These are phyloP conservation scores for Regulus satrapa DNA, from an alignment of 2,113 vertebrate species.

Conservation along the genomic window DNA sequence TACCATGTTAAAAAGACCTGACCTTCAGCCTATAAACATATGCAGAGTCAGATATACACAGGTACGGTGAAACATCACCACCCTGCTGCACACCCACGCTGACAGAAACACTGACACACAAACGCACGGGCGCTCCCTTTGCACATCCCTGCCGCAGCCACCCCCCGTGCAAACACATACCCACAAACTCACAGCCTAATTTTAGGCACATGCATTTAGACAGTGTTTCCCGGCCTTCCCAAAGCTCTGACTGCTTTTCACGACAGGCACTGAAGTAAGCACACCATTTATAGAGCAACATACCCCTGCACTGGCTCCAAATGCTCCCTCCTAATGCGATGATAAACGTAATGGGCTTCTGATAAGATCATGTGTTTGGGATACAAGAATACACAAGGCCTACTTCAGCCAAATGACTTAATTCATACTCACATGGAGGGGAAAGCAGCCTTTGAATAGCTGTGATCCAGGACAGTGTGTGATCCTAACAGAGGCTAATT, in stretches of 20 bases:
- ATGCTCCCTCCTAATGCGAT: constrained; percentile 17
- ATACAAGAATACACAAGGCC: constrained; percentile 22
- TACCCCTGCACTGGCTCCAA: constrained; percentile 26
- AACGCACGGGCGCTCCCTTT: not conserved
- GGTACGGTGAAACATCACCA: not conserved
- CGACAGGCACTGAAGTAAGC: not conserved
- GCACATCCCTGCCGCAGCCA: not conserved
- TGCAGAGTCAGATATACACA: not conserved
- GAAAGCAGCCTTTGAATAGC: constrained; percentile 5
- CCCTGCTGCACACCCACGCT: not conserved
- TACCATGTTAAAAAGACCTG: not conserved
- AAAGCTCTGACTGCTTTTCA: not conserved
- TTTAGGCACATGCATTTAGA: not conserved
- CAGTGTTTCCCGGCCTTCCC: not conserved
- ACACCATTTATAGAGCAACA: constrained; percentile 15
- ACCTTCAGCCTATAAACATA: not conserved
- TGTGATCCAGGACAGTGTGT: constrained; percentile 11
- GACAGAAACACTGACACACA: not conserved
- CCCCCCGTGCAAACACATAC: not conserved
- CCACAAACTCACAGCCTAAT: constrained; percentile 24
- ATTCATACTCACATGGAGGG: constrained; percentile 42
- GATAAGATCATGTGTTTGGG: constrained; percentile 47
- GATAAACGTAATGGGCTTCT: constrained; percentile 38
- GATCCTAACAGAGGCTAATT: constrained; percentile 64
- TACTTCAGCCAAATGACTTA: constrained; percentile 39